phyloP scores from a whole-genome alignment of 1,140 invertebrate species.

The Fopius arisanus region DNA sequence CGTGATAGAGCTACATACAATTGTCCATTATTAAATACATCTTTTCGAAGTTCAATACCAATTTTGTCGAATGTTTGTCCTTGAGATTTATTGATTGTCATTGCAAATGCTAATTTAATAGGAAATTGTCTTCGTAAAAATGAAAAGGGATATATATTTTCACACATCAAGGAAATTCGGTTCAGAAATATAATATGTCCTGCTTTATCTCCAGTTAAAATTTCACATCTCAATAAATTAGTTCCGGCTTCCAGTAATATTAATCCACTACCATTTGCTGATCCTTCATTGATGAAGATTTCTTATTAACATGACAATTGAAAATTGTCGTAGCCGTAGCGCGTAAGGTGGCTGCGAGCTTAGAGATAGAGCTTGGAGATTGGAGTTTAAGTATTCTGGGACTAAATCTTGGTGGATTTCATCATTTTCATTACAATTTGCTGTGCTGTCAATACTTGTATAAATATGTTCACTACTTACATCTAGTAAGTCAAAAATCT shows the following conservation, averaged over 20 bases:
- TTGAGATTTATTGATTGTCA: conserved; percentile 12
- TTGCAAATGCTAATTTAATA: not conserved
- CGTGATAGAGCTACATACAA: conserved; percentile 25
- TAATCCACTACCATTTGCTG: not conserved
- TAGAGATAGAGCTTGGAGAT: too few species aligned
- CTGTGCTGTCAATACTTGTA: conserved; percentile 20
- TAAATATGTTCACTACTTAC: conserved; percentile 12
- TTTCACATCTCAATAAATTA: too few species aligned
- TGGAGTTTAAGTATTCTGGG: conserved; percentile 35
- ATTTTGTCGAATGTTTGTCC: conserved; percentile 44
- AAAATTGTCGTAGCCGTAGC: not conserved
- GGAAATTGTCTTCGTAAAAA: conserved; percentile 11
- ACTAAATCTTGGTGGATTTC: conserved; percentile 20
- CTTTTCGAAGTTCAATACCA: conserved; percentile 47
- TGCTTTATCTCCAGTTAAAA: too few species aligned
- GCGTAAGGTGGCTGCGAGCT: conserved; percentile 4
- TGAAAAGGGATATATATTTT: conserved; percentile 2
- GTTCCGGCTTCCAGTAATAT: too few species aligned
- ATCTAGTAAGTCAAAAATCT: conserved; percentile 29
- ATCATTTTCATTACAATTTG: conserved; percentile 14
- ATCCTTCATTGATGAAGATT: conserved; percentile 18
- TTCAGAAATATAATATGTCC: too few species aligned
- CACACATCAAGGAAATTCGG: conserved; percentile 17
- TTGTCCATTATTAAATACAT: conserved; percentile 48
- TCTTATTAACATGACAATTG: conserved; percentile 6